Evolutionary conservation across 2,888 invertebrate species (phyloP).

Genomic region (Athrips mouffetella): DNA sequence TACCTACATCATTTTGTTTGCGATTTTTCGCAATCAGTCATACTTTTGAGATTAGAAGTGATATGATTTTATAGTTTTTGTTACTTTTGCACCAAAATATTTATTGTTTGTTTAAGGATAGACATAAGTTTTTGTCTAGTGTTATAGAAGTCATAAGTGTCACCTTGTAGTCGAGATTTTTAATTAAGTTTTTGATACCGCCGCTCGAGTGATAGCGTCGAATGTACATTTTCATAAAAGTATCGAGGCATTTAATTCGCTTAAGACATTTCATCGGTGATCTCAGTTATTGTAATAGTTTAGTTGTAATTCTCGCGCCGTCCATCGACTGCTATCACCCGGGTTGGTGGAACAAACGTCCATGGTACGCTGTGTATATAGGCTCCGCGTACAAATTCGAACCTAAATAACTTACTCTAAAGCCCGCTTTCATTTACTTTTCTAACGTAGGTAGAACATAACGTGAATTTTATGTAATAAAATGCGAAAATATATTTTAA

Average conservation of each 20-base stretch:
- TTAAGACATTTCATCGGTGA: slow-evolving; percentile 42
- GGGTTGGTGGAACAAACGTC: slow-evolving; percentile 69
- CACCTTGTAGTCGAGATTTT: slow-evolving; percentile 68
- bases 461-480: slow-evolving; percentile 79
- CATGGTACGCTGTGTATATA: slow-evolving; percentile 77
- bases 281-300: slow-evolving; percentile 50
- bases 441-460: slow-evolving; percentile 76
- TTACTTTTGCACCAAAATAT: slow-evolving; percentile 68
- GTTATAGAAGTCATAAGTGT: slow-evolving; percentile 72
- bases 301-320: slow-evolving; percentile 35
- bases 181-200: slow-evolving; percentile 69
- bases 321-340: slow-evolving; percentile 45
- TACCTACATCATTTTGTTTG: slow-evolving; percentile 44
- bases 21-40: slow-evolving; percentile 65
- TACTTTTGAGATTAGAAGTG: slow-evolving; percentile 46
- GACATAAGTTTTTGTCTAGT: slow-evolving; percentile 73
- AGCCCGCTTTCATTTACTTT: slow-evolving; percentile 72
- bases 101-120: slow-evolving; percentile 65
- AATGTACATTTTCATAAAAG: slow-evolving; percentile 26
- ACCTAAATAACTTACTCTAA: slow-evolving; percentile 69
- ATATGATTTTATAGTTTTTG: slow-evolving; percentile 52
- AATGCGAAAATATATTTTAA: slow-evolving; percentile 78
- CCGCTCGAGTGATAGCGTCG: slow-evolving; percentile 48
- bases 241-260: slow-evolving; percentile 26
- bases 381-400: slow-evolving; percentile 75